Percentiles rank a stretch among this genome's conserved stretches.
phyloP scores from a whole-genome alignment of 2,888 invertebrate genomes.

The Ormyrus thymus region DNA sequence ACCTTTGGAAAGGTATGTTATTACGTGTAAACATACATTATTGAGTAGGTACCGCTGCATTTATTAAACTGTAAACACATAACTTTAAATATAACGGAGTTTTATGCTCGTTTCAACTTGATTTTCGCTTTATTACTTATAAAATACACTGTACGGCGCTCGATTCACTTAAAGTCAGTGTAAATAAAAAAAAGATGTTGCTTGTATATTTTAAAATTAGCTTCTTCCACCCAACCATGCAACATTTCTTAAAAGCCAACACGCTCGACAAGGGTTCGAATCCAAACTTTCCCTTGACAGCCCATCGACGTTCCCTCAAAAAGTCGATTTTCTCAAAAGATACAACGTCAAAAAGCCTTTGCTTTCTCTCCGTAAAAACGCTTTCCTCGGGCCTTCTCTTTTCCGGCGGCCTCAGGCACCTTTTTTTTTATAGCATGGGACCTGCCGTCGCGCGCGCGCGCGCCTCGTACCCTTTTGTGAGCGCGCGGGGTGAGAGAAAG shows the following conservation, averaged over 20 bases:
- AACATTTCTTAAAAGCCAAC: not conserved
- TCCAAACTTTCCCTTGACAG: conserved; percentile 19
- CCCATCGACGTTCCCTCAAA: conserved; percentile 9
- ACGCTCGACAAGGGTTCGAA: not conserved
- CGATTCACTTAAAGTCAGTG: not conserved
- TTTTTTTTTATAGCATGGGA: conserved; percentile 59
- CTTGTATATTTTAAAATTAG: no score
- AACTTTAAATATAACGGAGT: not conserved
- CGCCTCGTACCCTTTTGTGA: no score
- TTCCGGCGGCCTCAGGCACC: conserved; percentile 60
- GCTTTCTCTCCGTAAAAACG: conserved; percentile 66
- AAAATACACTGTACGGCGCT: not conserved
- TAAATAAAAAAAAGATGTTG: not conserved
- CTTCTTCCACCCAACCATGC: no score
- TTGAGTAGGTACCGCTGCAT: not conserved
- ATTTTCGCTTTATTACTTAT: not conserved
- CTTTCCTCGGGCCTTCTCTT: conserved; percentile 54
- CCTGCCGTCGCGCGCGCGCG: conserved; percentile 36
- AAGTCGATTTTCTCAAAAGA: conserved; percentile 58
- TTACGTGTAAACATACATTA: conserved; percentile 15
- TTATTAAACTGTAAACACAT: not conserved
- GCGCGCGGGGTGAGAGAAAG: conserved; percentile 66
- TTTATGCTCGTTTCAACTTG: not conserved
- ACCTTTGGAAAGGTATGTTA: not conserved
- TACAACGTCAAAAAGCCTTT: conserved; percentile 64